phyloP scores from a whole-genome alignment of 2,797 vertebrate species.

The Brachyrhaphis roseni region DNA sequence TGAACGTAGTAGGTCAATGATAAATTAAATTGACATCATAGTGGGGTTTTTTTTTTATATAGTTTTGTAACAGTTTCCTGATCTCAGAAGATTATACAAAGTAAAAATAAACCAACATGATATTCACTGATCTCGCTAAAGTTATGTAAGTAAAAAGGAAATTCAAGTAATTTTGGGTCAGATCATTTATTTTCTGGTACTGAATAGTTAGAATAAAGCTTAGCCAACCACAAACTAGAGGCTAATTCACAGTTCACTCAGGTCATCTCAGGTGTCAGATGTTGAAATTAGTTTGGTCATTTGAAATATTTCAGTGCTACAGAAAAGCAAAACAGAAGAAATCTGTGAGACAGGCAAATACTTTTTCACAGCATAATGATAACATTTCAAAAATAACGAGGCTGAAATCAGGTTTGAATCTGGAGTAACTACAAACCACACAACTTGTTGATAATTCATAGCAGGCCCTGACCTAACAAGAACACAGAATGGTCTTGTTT shows the following conservation, averaged over 20 bases:
- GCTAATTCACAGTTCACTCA: not conserved
- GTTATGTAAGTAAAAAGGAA: too few relatives aligned
- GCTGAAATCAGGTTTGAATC: not conserved
- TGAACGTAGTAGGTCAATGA: too few relatives aligned
- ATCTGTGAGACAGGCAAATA: not conserved
- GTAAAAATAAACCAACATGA: too few relatives aligned
- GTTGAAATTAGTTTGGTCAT: not conserved
- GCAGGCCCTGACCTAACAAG: constrained; percentile 27
- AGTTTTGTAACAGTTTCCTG: too few relatives aligned
- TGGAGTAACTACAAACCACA: not conserved
- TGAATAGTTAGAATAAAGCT: too few relatives aligned
- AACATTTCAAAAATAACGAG: not conserved
- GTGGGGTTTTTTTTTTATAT: too few relatives aligned
- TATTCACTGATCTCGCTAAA: too few relatives aligned
- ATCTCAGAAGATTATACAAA: too few relatives aligned
- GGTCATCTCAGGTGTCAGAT: not conserved
- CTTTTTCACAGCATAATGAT: not conserved
- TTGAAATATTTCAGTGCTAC: not conserved
- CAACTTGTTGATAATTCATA: not conserved
- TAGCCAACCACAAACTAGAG: too few relatives aligned
- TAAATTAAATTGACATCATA: too few relatives aligned
- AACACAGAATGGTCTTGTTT: constrained; percentile 24
- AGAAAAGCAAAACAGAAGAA: not conserved
- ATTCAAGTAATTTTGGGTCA: too few relatives aligned
- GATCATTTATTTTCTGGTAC: too few relatives aligned